Evolutionary conservation across 1,140 invertebrate species (phyloP), one percentile per base, ranked within the genome.

Genomic region (Diabrotica undecimpunctata): DNA sequence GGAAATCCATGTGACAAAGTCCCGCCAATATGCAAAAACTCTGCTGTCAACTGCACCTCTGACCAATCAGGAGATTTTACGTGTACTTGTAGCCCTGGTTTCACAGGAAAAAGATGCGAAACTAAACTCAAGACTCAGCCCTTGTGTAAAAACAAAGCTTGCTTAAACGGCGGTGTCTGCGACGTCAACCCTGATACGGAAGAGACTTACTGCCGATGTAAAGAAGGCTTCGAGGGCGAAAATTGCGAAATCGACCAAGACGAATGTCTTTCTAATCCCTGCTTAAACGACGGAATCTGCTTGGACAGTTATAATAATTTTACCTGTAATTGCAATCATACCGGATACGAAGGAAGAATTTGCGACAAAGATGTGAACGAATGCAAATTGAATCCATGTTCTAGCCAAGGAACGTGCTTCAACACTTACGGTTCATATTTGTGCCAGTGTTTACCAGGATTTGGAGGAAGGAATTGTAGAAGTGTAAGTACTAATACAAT

Each of bases 351-450:
- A 61, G 94, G 94, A 11, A 73, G 78, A 9, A 83, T 88, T 53
- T 97, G 94, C 79, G 91, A 95, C 75, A 80, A 83, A 2, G 91
- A 96, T 77, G 89, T 95, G 62, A 88, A 96, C 79, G 94, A 97
- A 78, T 96, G 94, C 80, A 60, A 79, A 7, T 75, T 81, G 37
- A 85, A 83, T 70, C 87, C 92, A 0, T 96, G 94, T 80, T 80
- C 87, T 9, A 91, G 93, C 81, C 84, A 86, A 0, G 90, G 93
- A 14, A 79, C 84, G 7, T 93, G 91, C 79, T 91, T 87, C 75
- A 89, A 92, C 76, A 90, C 85, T 61, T 91, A 92, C 74, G 91
- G 90, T 9, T 83, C 86, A 46, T 93, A 90, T 78, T 85, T 89
- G 67, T 98, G 95, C 75, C 85, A 89, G 56, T 98, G 96, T 80